Evolutionary conservation across 2,113 vertebrate genomes (phyloP), one percentile per base, ranked within the genome.

Genomic region (Pseudorasbora parva): DNA sequence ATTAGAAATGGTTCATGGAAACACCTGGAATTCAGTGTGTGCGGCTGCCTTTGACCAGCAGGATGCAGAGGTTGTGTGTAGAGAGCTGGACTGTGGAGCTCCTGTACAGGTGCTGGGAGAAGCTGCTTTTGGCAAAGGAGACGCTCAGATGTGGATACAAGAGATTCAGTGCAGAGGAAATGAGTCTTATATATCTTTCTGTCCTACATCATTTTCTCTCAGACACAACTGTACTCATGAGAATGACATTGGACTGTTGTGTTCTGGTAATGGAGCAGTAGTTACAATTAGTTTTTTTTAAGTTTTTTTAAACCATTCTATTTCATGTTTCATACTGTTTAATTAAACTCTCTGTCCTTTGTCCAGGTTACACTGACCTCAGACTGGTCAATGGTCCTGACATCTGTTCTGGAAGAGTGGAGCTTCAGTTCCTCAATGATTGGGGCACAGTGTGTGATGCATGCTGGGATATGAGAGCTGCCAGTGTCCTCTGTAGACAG

Each of bases 331-430:
- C 49, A 7, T 54, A 54, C 15, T 54, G 15, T 51, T 51, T 33
- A 17, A 69, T 1, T 41, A 30, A 56, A 21, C 1, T 57, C 2
- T 17, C 0, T 30, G 14, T 19, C 23, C 5, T 41, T 9, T 59
- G 1, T 11, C 19, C 19, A 78, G 74, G 74, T 23, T 78, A 21
- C 47, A 33, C 54, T 8, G 56, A 59, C 0, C 8, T 54, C 84
- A 81, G 56, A 33, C 56, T 85, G 54, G 12, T 33, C 1, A 64
- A 85, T 19, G 66, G 77, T 21, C 2, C 54, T 17, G 84, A 85
- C 19, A 3, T 43, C 23, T 80, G 82, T 27, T 87, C 82, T 64
- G 54, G 82, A 27, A 56, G 86, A 78, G 84, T 87, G 49, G 85
- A 88, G 45, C 49, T 59, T 11, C 23, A 71, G 12, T 73, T 71